Evolutionary conservation across 2,113 vertebrate genomes (phyloP), one percentile per base, ranked within the genome.

Genomic region (Dasyornis broadbenti): DNA sequence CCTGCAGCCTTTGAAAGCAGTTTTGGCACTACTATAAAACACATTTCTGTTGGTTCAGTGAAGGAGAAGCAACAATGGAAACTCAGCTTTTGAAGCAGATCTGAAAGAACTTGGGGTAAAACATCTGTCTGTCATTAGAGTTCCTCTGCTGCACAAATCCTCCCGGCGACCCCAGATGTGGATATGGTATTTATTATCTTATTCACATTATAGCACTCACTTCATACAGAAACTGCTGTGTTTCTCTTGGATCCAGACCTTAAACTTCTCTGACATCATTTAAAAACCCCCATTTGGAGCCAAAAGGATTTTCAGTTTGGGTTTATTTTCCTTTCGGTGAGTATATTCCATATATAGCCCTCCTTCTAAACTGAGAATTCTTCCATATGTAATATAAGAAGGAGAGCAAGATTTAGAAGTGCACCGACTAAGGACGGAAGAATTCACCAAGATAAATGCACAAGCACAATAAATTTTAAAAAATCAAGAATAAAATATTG

Each of bases 241-340:
- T 89, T 94, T 90, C 78, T 42, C 49, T 95, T 92, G 91, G 95
- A 92, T 49, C 15, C 57, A 57, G 83, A 79, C 57, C 49, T 65
- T 21, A 17, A 83, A 4, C 64, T 71, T 84, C 40, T 68, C 75
- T 37, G 9, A 76, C 49, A 19, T 3, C 28, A n/a, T 75, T 92
- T 52, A 22, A 61, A 88, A 88, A 89, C 30, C 17, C 65, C 10
- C 18, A 45, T 66, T 45, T 39, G 44, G 52, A 92, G 89, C 56
- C 73, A 91, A 78, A 54, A 86, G 56, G 77, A 63, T 63, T 84
- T 94, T 81, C 93, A 87, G 60, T 84, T 70, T 27, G 44, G 35
- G 84, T 84, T 96, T 96, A 59, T 94, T 96, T 95, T 91, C 61
- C 69, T 84, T 94, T 86, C 23, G 28, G 35, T 77, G 42, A 94